Base-by-base conservation (phyloP, 2,888 invertebrate species). In the Amiota mariae region DNA sequence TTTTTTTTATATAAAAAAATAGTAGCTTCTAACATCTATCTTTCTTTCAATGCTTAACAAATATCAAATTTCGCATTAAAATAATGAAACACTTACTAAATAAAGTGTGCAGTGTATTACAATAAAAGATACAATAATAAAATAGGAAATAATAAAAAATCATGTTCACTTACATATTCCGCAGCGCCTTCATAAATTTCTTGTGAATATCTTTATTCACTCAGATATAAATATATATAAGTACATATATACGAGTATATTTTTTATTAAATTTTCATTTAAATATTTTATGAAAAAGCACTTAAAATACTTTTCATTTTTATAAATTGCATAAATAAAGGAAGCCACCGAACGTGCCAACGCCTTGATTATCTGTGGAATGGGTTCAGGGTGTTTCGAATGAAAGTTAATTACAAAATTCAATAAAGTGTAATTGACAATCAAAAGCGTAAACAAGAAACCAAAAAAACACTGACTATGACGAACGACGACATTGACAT, bases 331-430 rank as follows among this genome's bases (percentile, higher is more conserved):
- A 68, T 24, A 47, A 63, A 63, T 63, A 8, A 48, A 66, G 20
- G 46, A 63, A 63, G 48, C n/a, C 66, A n/a, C 48, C 15, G 12
- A 47, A 48, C 49, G 18, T 36, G 59, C 59, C 15, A 18, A 4
- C n/a, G 57, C 15, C 18, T n/a, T 15, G 13, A 24, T n/a, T n/a
- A 24, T 36, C 36, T 13, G n/a, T 57, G 57, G 15, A 10, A 18
- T 15, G 9, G 15, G 20, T 57, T 20, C 36, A 6, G 36, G 57
- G 15, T 51, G 18, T 0, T 11, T 15, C 18, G 57, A 57, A 20
- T 2, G 13, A 68, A 68, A 68, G 36, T 68, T 68, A 68, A 68
- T 68, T 68, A 68, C 51, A 68, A 59, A 66, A 68, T 68, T 68
- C 20, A 51, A 54, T 51, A 51, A 51, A 66, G 36, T 51, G 54